A percentile compares a stretch with the other conserved stretches of the same genome.
These are phyloP conservation scores for Coelopa frigida DNA, from an alignment of 1,140 invertebrate genomes.

Conservation along the genomic window DNA sequence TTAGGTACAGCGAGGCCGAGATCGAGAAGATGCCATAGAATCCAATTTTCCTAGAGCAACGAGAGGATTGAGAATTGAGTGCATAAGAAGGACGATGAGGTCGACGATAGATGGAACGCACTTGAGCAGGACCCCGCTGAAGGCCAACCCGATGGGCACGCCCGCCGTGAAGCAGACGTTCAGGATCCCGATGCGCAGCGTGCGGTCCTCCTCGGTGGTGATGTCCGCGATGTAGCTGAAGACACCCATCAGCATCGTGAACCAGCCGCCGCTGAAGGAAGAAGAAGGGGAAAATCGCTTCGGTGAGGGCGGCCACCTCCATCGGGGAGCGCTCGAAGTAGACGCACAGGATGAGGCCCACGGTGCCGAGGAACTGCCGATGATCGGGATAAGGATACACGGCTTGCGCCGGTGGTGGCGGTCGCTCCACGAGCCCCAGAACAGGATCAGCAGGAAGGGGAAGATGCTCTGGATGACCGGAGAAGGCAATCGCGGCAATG, in stretches of 20 bases:
- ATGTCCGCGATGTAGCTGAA: constrained; percentile 86
- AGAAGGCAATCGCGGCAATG: no score
- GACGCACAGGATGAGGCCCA: constrained; percentile 70
- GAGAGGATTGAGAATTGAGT: background rate
- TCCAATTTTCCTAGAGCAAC: constrained; percentile 56
- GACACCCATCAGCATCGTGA: constrained; percentile 81
- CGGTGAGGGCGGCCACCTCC: constrained; percentile 66
- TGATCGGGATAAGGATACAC: constrained; percentile 73
- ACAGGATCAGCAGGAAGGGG: constrained; percentile 66
- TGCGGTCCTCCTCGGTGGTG: constrained; percentile 70
- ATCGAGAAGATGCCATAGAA: constrained; percentile 73
- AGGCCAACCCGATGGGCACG: constrained; percentile 68
- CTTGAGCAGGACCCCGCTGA: constrained; percentile 61
- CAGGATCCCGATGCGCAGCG: constrained; percentile 73
- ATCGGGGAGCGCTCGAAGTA: constrained; percentile 71
- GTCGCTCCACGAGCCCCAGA: constrained; percentile 73
- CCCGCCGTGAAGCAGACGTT: constrained; percentile 75
- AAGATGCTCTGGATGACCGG: constrained; percentile 66
- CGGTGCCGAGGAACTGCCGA: constrained; percentile 69
- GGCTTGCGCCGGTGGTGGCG: constrained; percentile 66
- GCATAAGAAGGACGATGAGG: no score
- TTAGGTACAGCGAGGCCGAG: constrained; percentile 62
- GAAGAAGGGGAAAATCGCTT: constrained; percentile 70
- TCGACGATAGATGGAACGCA: constrained; percentile 26
- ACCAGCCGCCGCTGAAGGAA: constrained; percentile 70